phyloP scores from a whole-genome alignment of 2,888 invertebrate species.

The Drosophila nigritarsus region DNA sequence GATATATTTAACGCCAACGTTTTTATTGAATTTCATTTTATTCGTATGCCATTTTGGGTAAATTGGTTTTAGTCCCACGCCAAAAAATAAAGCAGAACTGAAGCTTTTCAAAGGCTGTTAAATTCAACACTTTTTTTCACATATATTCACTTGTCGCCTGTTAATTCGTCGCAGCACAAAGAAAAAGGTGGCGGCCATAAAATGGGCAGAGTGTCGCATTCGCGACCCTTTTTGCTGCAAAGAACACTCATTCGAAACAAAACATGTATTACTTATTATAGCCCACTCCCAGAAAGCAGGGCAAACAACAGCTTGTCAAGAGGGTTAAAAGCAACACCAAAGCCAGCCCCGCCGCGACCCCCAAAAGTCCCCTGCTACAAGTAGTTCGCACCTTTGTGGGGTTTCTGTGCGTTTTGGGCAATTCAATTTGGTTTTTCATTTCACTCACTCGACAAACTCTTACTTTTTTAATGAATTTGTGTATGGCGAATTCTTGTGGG shows the following conservation, averaged over 20 bases:
- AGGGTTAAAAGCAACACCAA: constrained; percentile 54
- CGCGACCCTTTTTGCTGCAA: constrained; percentile 40
- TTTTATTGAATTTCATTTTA: constrained; percentile 53
- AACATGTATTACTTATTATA: constrained; percentile 68
- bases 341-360: neutral
- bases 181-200: constrained; percentile 49
- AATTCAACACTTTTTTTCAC: constrained; percentile 46
- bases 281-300: constrained; percentile 5
- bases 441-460: constrained; percentile 24
- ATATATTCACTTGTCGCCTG: constrained; percentile 13
- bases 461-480: constrained; percentile 74
- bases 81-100: neutral
- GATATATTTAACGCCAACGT: neutral
- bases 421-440: constrained; percentile 67
- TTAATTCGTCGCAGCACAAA: constrained; percentile 39
- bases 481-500: constrained; percentile 27
- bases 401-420: constrained; percentile 68
- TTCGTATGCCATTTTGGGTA: constrained; percentile 22
- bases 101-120: constrained; percentile 34
- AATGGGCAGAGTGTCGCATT: constrained; percentile 46
- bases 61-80: constrained; percentile 24
- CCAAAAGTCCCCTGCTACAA: constrained; percentile 27
- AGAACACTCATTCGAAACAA: constrained; percentile 53
- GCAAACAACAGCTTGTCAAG: constrained; percentile 45
- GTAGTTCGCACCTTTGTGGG: constrained; percentile 74